phyloP scores from a whole-genome alignment of 2,113 vertebrate genomes.

The Zootoca vivipara region DNA sequence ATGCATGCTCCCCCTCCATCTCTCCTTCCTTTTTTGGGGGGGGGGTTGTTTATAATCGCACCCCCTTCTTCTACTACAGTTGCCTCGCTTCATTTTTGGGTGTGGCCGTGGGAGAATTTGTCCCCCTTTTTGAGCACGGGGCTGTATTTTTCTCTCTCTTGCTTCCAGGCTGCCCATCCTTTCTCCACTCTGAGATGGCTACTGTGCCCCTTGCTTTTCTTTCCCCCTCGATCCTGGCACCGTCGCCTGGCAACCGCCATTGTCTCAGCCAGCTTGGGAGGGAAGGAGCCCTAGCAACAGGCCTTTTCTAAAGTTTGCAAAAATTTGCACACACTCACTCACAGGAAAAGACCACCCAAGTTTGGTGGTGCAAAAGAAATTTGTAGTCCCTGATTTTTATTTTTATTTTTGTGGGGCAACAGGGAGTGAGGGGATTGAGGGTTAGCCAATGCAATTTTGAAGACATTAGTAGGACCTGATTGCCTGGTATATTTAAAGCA shows the following conservation, averaged over 20 bases:
- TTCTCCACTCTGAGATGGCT: neutral
- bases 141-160: neutral
- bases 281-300: slow-evolving; percentile 3
- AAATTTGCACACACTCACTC: neutral
- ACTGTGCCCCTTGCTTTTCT: neutral
- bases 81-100: neutral
- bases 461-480: neutral
- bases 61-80: neutral
- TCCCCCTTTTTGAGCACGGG: neutral
- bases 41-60: neutral
- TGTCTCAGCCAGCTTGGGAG: neutral
- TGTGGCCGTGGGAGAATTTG: neutral
- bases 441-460: neutral
- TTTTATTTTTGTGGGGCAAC: neutral
- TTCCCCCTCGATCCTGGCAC: neutral
- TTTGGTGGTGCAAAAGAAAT: neutral
- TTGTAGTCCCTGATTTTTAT: neutral
- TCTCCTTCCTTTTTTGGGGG: neutral
- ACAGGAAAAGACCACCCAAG: neutral
- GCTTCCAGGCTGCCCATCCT: neutral
- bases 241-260: slow-evolving; percentile 17
- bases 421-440: neutral
- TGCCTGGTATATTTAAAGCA: neutral
- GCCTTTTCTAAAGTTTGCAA: neutral
- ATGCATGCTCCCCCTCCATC: neutral